Evolutionary conservation across 1,140 invertebrate genomes (phyloP).

Genomic region (Drosophila hydei): DNA sequence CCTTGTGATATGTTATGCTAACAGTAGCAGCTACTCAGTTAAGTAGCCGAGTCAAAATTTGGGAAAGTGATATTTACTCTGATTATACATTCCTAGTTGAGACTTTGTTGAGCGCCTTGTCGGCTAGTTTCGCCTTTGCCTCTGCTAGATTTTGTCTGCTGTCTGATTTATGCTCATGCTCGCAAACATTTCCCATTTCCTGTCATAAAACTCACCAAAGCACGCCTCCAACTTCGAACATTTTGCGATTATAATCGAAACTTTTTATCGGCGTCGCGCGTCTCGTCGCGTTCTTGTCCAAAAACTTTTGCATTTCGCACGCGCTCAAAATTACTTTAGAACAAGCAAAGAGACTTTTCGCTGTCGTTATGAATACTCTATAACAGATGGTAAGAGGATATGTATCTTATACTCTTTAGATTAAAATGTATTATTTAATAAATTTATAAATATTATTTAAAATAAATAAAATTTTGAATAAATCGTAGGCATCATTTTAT

Average conservation of each 20-base stretch:
- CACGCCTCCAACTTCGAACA: constrained; percentile 23
- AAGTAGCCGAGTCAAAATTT: neutral
- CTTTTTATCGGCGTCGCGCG: constrained; percentile 62
- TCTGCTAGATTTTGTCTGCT: neutral
- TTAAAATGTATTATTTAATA: too few species aligned
- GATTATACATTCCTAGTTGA: neutral
- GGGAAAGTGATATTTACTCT: neutral
- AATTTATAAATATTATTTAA: too few species aligned
- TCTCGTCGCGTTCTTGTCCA: constrained; percentile 37
- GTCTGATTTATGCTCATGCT: constrained; percentile 39
- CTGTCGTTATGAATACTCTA: neutral
- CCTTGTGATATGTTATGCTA: neutral
- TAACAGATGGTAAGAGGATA: neutral
- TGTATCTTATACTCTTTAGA: too few species aligned
- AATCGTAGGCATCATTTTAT: too few species aligned
- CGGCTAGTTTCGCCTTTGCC: neutral
- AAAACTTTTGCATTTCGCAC: constrained; percentile 77
- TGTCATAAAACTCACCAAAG: constrained; percentile 25
- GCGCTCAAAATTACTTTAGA: constrained; percentile 71
- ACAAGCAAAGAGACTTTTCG: neutral
- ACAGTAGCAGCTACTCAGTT: neutral
- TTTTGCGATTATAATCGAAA: constrained; percentile 76
- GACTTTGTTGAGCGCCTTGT: neutral
- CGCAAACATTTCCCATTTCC: constrained; percentile 66
- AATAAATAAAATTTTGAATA: too few species aligned